Percentiles rank a stretch among this genome's conserved stretches.
These are phyloP conservation scores for Leuctra nigra DNA, from an alignment of 2,888 invertebrate genomes.

Conservation along the genomic window DNA sequence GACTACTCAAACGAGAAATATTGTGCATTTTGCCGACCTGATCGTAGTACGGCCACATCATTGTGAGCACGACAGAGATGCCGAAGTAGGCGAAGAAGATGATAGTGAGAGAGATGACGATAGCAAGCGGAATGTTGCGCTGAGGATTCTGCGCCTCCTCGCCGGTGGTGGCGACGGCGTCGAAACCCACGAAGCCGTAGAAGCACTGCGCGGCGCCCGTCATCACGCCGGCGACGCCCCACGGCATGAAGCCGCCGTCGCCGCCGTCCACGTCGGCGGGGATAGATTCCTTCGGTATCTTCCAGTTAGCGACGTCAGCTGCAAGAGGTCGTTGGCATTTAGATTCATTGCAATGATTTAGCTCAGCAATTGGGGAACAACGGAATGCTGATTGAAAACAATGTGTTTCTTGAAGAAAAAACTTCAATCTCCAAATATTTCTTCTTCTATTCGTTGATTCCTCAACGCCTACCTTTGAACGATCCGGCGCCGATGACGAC, in stretches of 20 bases:
- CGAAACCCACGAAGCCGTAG: constrained; percentile 94
- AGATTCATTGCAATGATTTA: neutral
- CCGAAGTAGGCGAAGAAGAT: constrained; percentile 88
- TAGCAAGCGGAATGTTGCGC: constrained; percentile 82
- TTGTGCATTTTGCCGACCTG: too few species aligned
- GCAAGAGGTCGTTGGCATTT: constrained; percentile 28
- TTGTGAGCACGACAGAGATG: constrained; percentile 83
- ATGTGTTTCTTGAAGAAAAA: neutral
- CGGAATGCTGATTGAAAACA: too few species aligned
- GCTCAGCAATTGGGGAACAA: too few species aligned
- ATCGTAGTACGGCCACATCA: constrained; percentile 89
- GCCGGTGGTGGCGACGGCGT: constrained; percentile 79
- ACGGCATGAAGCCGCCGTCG: constrained; percentile 87
- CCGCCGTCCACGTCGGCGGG: constrained; percentile 51
- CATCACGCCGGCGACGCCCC: constrained; percentile 80
- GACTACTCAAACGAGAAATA: too few species aligned
- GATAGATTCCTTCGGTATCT: constrained; percentile 54
- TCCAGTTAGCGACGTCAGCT: constrained; percentile 79
- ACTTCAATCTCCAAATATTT: neutral
- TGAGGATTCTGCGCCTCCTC: constrained; percentile 95
- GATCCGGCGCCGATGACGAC: constrained; percentile 79
- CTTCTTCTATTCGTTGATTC: neutral
- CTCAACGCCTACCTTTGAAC: constrained; percentile 58
- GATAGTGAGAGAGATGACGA: constrained; percentile 73
- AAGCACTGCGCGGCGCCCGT: constrained; percentile 65